A percentile compares a stretch with the other conserved stretches of the same genome.
Conservation (phyloP, 92 coral and sea anemone genomes). For the Desmophyllum pertusum region DNA sequence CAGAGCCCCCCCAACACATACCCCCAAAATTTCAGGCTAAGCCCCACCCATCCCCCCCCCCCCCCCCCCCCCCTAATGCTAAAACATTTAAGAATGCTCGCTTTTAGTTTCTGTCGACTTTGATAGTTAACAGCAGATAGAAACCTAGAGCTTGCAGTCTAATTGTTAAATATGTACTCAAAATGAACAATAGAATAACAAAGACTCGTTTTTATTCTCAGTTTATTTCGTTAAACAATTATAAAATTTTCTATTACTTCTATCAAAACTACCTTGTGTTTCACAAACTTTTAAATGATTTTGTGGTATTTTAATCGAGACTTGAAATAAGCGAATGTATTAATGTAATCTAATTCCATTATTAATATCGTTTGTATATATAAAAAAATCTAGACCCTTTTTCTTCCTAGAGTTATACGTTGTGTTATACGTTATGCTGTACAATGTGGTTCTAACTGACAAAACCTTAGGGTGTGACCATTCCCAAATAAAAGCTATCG, state of each 20-base stretch:
- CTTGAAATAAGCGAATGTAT: neutral
- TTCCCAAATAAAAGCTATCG: no score
- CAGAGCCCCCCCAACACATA: no score
- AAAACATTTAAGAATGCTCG: no score
- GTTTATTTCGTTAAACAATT: conserved; percentile 5
- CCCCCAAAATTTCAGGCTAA: no score
- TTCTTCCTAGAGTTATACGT: neutral
- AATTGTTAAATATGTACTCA: no score
- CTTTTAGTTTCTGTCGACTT: no score
- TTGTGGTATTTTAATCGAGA: neutral
- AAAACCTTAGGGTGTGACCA: no score
- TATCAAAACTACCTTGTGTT: neutral
- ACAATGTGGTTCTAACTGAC: neutral
- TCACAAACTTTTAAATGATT: neutral
- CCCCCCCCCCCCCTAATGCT: no score
- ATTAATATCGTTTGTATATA: neutral
- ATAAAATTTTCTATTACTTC: neutral
- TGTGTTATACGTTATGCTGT: neutral
- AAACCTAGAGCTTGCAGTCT: no score
- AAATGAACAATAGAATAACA: neutral
- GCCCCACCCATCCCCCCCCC: no score
- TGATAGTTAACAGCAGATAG: no score
- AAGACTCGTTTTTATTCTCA: neutral
- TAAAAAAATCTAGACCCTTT: neutral
- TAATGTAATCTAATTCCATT: neutral